These are phyloP conservation scores for Diplosoma virens DNA, from an alignment of 23 tunicate species.

Conservation along the genomic window DNA sequence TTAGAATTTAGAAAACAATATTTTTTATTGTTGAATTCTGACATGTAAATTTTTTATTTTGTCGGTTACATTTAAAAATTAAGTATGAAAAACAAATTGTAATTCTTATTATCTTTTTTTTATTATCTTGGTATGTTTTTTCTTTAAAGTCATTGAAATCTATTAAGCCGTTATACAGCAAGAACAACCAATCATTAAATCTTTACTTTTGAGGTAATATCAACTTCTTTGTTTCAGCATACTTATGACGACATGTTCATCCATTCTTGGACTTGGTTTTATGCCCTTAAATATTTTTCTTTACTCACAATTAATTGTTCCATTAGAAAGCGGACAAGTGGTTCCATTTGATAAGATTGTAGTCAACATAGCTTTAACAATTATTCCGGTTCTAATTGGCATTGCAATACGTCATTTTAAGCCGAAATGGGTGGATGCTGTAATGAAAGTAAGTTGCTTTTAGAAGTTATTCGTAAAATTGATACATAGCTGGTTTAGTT, in stretches of 20 bases:
- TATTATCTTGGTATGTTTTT: too few species aligned
- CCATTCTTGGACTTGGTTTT: slow-evolving; percentile 4
- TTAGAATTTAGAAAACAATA: too few species aligned
- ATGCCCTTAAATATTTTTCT: slow-evolving; percentile 18
- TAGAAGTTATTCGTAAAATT: neutral
- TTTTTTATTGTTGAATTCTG: too few species aligned
- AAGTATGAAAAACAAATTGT: too few species aligned
- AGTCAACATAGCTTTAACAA: slow-evolving; percentile 64
- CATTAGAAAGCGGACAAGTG: slow-evolving; percentile 43
- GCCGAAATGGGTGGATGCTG: slow-evolving; percentile 56
- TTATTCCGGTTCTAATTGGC: slow-evolving; percentile 67
- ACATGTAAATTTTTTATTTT: too few species aligned
- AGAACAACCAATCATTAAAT: too few species aligned
- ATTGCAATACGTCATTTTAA: slow-evolving; percentile 57
- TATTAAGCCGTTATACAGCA: too few species aligned
- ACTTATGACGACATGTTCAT: slow-evolving; percentile 30
- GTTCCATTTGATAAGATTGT: slow-evolving; percentile 81
- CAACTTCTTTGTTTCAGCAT: slow-evolving; percentile 56
- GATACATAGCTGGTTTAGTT: too few species aligned
- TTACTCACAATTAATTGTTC: slow-evolving; percentile 61
- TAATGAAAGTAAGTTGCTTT: slow-evolving; percentile 50
- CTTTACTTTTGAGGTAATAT: too few species aligned
- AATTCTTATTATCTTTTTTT: too few species aligned
- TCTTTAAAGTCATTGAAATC: too few species aligned
- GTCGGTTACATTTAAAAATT: too few species aligned